phyloP scores from a whole-genome alignment of 2,797 vertebrate species.

The Diplodus sargus region DNA sequence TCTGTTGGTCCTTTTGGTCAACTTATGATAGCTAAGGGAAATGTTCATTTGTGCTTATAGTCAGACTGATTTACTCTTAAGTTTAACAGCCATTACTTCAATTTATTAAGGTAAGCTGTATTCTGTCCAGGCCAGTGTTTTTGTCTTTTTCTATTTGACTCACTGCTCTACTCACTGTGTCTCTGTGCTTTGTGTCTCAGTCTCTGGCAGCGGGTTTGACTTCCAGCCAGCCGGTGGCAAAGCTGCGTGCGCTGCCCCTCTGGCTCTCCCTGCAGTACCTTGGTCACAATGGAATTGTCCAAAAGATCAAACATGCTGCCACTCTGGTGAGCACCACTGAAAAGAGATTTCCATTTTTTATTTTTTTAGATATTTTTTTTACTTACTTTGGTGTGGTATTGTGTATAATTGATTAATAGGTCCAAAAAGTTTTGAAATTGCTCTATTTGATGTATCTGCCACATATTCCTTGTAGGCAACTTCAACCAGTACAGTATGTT shows the following conservation, averaged over 20 bases:
- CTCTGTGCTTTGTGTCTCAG: slow-evolving; percentile 73
- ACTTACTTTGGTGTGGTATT: too few species aligned
- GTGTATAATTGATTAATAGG: too few species aligned
- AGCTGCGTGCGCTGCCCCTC: slow-evolving; percentile 93
- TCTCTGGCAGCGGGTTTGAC: slow-evolving; percentile 94
- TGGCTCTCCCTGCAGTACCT: slow-evolving; percentile 97
- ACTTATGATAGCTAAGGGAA: background rate
- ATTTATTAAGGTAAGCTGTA: too few species aligned
- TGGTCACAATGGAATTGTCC: slow-evolving; percentile 92
- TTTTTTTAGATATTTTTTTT: background rate
- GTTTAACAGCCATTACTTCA: background rate
- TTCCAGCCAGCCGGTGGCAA: slow-evolving; percentile 92
- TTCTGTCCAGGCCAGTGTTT: background rate
- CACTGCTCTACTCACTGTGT: background rate
- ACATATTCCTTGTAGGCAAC: too few species aligned
- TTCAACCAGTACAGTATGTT: too few species aligned
- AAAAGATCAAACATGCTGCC: slow-evolving; percentile 90
- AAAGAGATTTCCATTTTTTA: background rate
- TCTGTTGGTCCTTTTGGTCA: background rate
- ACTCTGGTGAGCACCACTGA: slow-evolving; percentile 84
- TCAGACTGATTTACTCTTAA: background rate
- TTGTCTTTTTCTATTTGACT: background rate
- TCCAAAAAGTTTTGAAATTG: too few species aligned
- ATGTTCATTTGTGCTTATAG: background rate
- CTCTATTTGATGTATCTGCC: too few species aligned